Evolutionary conservation across 2,797 vertebrate genomes (phyloP), one percentile per base, ranked within the genome.

Genomic region (Staurois parvus): DNA sequence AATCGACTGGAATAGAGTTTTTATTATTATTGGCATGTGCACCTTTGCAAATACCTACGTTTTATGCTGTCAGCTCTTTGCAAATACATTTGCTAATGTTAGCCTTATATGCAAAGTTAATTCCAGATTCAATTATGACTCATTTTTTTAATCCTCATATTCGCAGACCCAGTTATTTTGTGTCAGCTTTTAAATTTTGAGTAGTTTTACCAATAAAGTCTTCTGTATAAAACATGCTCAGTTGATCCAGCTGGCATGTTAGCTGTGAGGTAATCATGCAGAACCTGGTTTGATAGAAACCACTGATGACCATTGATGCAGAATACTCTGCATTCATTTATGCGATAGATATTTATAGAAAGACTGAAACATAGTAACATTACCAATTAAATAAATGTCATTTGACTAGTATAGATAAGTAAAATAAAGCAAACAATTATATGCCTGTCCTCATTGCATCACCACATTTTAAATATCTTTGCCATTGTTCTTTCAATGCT

Each of bases 251-350:
- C 37, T 67, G 64, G 64, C 77, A 67, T 48, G 64, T 68, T 79
- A 67, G n/a, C 56, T 79, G 64, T 24, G 21, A 79, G 62, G 62
- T 83, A 83, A 76, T 72, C 37, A 62, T 34, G 40, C 81, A 67
- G 70, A 76, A 75, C 72, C 32, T 45, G 24, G 72, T 52, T 74
- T 83, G 81, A 83, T 67, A 67, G 37, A 83, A 83, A 75, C 62
- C 21, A 59, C 40, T 67, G 52, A 76, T 83, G 81, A 83, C 72
- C 37, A 37, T 9, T 37, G 8, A 37, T 37, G 37, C 9, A 37
- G 37, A 66, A 66, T n/a, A 66, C 64, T 66, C 13, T 66, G n/a
- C n/a, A 66, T n/a, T 66, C n/a, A 66, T 66, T 28, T 29, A n/a
- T 29, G 26, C n/a, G 7, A 26, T 28, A 66, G 1, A 26, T 26